Conservation (phyloP, 1,140 invertebrate genomes). For the Drosophila tsacasi region DNA sequence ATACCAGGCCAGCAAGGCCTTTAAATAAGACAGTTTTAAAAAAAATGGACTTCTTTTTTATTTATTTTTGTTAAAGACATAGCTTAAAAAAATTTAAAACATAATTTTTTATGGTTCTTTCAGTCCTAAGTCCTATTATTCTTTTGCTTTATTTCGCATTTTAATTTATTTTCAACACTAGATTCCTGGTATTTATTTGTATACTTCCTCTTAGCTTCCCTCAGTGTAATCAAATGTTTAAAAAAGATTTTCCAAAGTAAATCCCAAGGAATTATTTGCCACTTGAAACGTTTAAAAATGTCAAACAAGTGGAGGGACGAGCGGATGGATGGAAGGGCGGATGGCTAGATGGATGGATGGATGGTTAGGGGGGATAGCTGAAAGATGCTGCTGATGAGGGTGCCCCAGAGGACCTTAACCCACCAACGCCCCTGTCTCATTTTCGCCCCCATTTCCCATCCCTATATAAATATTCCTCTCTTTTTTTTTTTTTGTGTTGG, state of each 20-base stretch:
- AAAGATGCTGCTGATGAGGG: conserved; percentile 62
- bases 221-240: conserved; percentile 78
- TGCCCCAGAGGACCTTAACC: conserved; percentile 32
- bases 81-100: neutral
- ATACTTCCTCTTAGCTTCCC: neutral
- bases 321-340: neutral
- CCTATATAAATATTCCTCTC: neutral
- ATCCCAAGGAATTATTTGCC: conserved; percentile 84
- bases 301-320: conserved; percentile 61
- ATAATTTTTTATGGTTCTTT: too few species aligned
- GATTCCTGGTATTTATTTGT: neutral
- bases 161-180: neutral
- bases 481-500: neutral
- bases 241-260: conserved; percentile 82
- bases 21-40: neutral
- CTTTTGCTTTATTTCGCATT: too few species aligned
- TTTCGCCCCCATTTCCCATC: conserved; percentile 6
- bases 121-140: too few species aligned
- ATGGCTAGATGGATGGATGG: neutral
- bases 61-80: neutral
- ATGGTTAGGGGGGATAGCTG: neutral
- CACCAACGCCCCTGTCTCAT: conserved; percentile 12
- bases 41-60: neutral
- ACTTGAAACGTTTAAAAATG: conserved; percentile 85
- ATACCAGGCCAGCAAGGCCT: neutral